Conservation (phyloP, 2,797 vertebrate species). For the Smutsia gigantea region DNA sequence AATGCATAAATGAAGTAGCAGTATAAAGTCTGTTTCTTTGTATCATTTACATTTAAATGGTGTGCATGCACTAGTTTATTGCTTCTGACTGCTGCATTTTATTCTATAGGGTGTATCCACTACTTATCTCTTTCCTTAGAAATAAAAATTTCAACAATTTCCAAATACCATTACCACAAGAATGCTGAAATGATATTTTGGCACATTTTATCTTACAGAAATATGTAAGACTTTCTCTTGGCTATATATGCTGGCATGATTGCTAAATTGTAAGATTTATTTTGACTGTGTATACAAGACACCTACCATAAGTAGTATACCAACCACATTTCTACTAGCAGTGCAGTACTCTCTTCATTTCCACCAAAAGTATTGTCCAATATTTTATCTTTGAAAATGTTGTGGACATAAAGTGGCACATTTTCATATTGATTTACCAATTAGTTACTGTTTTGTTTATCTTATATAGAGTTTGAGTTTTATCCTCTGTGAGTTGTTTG, state of each 20-base stretch:
- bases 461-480: not conserved
- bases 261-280: not conserved
- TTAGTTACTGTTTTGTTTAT: not conserved
- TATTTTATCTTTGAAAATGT: not conserved
- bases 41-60: not conserved
- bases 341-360: not conserved
- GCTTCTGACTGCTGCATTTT: not conserved
- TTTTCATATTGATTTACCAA: not conserved
- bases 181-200: not conserved
- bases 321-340: not conserved
- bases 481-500: not conserved
- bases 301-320: not conserved
- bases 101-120: not conserved
- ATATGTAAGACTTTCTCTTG: not conserved
- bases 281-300: not conserved
- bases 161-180: not conserved
- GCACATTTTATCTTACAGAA: not conserved
- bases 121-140: not conserved
- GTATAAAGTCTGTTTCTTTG: not conserved
- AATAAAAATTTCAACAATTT: not conserved
- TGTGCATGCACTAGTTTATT: not conserved
- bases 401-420: not conserved
- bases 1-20: not conserved
- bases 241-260: not conserved
- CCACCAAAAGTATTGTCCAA: not conserved